Conservation (phyloP, 2,888 invertebrate species). For the Drosophila paranaensis region DNA sequence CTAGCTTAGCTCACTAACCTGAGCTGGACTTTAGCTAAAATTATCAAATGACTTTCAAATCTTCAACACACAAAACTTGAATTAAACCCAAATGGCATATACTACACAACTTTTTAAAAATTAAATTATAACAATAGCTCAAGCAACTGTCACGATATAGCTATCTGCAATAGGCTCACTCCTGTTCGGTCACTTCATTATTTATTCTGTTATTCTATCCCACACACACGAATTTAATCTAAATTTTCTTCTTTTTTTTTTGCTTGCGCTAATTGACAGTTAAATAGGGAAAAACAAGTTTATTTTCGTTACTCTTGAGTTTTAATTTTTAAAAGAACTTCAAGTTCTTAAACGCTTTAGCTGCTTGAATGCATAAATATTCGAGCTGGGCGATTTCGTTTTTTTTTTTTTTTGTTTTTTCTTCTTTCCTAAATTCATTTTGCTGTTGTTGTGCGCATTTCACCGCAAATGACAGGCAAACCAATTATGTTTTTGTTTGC, state of each 20-base stretch:
- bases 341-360: neutral
- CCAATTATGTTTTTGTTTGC: constrained; percentile 75
- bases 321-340: neutral
- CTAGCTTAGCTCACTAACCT: too few relatives aligned
- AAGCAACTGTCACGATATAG: neutral
- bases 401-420: neutral
- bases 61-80: rapidly evolving
- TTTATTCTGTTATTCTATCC: neutral
- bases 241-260: neutral
- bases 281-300: neutral
- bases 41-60: too few relatives aligned
- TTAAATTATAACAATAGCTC: rapidly evolving
- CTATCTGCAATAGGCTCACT: neutral
- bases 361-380: constrained; percentile 30
- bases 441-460: constrained; percentile 50
- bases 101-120: neutral
- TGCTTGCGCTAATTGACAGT: neutral
- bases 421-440: neutral
- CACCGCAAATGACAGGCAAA: constrained; percentile 72
- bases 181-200: neutral
- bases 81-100: neutral
- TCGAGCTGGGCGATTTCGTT: constrained; percentile 49
- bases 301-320: neutral
- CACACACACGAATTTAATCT: neutral
- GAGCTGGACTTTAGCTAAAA: too few relatives aligned